Evolutionary conservation across 2,888 invertebrate species (phyloP).

Genomic region (Tridacna gigas): DNA sequence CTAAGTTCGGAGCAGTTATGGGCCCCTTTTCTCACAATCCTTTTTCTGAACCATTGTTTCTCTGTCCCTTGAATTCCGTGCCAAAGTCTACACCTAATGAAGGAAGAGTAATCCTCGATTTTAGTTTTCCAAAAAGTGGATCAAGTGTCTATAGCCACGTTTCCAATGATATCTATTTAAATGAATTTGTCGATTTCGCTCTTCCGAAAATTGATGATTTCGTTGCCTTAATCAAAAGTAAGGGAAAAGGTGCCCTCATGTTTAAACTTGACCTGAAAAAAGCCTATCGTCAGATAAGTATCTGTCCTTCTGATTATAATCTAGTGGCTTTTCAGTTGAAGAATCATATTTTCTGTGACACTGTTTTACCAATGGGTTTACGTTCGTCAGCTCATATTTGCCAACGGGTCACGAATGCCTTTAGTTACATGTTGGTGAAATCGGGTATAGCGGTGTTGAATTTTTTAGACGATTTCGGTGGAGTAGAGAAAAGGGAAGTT

Average conservation of each 20-base stretch:
- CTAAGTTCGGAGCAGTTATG: neutral
- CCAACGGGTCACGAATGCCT: neutral
- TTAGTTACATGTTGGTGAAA: neutral
- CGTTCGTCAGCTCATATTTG: neutral
- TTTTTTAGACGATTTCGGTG: slow-evolving; percentile 10
- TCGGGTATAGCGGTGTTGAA: neutral
- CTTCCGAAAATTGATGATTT: neutral
- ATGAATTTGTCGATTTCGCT: neutral
- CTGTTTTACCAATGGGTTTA: neutral
- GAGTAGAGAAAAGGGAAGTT: neutral
- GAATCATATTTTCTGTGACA: slow-evolving; percentile 1
- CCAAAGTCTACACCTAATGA: neutral
- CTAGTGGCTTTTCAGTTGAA: too few species aligned
- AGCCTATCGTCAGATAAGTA: too few species aligned
- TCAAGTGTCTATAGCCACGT: neutral
- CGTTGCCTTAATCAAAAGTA: neutral
- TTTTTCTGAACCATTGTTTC: neutral
- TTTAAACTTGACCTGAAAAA: neutral
- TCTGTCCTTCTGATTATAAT: too few species aligned
- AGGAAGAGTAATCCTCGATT: slow-evolving; percentile 4
- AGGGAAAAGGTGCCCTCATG: neutral
- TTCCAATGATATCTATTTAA: neutral
- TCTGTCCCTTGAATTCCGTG: neutral
- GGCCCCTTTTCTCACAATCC: neutral
- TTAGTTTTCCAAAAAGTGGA: neutral